phyloP scores from a whole-genome alignment of 2,888 invertebrate species.

The Metalampra italica region DNA sequence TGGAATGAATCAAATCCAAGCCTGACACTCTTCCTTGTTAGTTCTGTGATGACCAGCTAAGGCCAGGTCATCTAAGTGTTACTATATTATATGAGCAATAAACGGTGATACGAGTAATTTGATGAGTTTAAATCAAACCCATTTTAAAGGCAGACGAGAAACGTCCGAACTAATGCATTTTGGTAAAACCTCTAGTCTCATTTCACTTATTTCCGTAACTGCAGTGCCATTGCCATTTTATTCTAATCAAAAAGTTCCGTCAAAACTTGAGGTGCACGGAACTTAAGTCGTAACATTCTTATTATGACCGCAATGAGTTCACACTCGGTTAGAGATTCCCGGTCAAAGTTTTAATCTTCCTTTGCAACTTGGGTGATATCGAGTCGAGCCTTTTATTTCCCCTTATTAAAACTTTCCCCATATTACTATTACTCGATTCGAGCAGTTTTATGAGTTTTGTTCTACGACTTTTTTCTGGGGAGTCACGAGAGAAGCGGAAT shows the following conservation, averaged over 20 bases:
- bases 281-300: conserved; percentile 4
- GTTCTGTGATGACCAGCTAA: no score
- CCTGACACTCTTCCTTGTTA: no score
- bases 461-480: conserved; percentile 30
- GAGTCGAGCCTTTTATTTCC: conserved; percentile 51
- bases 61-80: no score
- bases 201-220: no score
- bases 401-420: conserved; percentile 66
- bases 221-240: no score
- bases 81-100: no score
- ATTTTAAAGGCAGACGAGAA: no score
- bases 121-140: no score
- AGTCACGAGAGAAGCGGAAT: background rate
- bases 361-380: conserved; percentile 57
- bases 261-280: background rate
- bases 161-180: no score
- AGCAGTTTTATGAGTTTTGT: conserved; percentile 58
- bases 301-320: conserved; percentile 42
- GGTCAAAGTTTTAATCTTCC: conserved; percentile 60
- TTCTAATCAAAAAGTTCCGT: background rate
- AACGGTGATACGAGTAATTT: no score
- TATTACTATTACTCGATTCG: conserved; percentile 61
- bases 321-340: conserved; percentile 40
- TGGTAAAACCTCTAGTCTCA: no score
- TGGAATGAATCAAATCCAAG: no score